Evolutionary conservation across 2,888 invertebrate species (phyloP), one percentile per base, ranked within the genome.

Genomic region (Eristalis intricaria): DNA sequence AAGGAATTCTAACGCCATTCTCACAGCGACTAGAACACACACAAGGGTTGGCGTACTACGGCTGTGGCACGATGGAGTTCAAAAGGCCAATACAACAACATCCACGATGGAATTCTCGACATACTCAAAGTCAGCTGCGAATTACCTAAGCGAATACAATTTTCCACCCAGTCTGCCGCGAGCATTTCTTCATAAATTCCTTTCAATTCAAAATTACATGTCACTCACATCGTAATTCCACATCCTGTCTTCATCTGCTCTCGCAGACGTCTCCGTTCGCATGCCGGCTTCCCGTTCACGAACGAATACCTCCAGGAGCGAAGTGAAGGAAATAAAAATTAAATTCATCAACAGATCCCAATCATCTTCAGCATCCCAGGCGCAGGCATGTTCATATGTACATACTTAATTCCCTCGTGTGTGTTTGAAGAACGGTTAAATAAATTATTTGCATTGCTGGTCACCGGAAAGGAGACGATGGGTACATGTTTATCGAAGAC

Each of bases 381-480:
- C 35, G 13, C 15, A 69, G 11, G 22, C 32, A 60, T 50, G 23
- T 35, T 11, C 3, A 3, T 26, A 26, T 3, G 3, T 3, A 26
- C 26, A 26, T 26, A 26, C 29, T 4, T 22, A 56, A 70, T 70
- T 78, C 70, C 70, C 78, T 40, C 40, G 22, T 26, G 70, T 35
- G 69, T 77, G 35, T 69, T 69, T 63, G 50, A 43, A 35, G 56
- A 69, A 22, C 77, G 68, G 63, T 70, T 70, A 78, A 78, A 78
- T 70, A 70, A 78, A 40, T 64, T 64, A 70, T 70, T 70, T 63
- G 38, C 60, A 19, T 22, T 69, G 70, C 69, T 77, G 77, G 77
- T 63, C 50, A 78, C 29, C 64, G 64, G 70, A 70, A 78, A 32
- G 26, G 38, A 63, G 32, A 60, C 58, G 32, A 68, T 68, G 50